phyloP scores from a whole-genome alignment of 1,140 invertebrate genomes.

The Tetranychus urticae region DNA sequence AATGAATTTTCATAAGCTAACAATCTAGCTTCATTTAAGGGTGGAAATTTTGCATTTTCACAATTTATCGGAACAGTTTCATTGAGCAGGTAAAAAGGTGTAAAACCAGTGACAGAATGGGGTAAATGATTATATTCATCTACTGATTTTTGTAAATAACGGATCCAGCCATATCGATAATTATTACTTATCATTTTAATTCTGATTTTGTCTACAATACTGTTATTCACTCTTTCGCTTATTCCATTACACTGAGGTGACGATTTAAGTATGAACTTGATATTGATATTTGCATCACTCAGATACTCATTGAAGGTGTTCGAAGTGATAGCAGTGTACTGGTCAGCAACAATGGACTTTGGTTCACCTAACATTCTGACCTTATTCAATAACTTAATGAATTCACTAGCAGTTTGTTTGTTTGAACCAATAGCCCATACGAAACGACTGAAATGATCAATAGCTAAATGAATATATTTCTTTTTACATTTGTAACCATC shows the following conservation, averaged over 20 bases:
- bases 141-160: not conserved
- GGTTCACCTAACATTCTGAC: not conserved
- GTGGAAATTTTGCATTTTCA: not conserved
- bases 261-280: not conserved
- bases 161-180: constrained; percentile 1
- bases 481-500: not conserved
- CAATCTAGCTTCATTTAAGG: not conserved
- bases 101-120: not conserved
- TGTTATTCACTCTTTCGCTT: constrained; percentile 4
- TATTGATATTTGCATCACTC: not conserved
- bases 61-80: not conserved
- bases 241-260: not conserved
- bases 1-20: not conserved
- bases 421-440: not conserved
- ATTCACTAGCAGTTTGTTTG: not conserved
- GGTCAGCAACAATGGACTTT: not conserved
- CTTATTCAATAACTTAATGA: not conserved
- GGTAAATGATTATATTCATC: constrained; percentile 1
- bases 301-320: not conserved
- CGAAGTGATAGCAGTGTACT: not conserved
- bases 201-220: not conserved
- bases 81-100: not conserved
- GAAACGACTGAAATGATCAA: constrained; percentile 3
- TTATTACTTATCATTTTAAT: constrained; percentile 2
- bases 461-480: constrained; percentile 1